Evolutionary conservation across 2,797 vertebrate genomes (phyloP).

Genomic region (Helarctos malayanus): DNA sequence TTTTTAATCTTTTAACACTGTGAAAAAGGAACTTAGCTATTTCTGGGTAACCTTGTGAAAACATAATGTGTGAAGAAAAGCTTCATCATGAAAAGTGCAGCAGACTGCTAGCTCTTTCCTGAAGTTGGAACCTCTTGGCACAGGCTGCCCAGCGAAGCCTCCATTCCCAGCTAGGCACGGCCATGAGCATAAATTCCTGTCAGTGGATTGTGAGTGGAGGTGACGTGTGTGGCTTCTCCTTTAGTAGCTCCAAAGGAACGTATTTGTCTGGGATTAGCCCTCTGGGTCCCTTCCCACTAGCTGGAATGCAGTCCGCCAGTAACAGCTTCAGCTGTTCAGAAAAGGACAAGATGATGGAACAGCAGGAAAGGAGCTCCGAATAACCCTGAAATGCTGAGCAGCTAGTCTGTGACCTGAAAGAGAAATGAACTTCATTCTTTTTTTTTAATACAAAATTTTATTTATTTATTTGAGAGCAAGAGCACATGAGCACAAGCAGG

Average conservation of each 20-base stretch:
- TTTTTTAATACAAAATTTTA: no score
- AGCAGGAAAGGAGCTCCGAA: not conserved
- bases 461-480: not conserved
- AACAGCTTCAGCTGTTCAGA: not conserved
- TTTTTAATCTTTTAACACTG: constrained; percentile 15
- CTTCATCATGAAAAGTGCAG: not conserved
- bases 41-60: constrained; percentile 27
- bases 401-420: not conserved
- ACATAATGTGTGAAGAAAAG: constrained; percentile 31
- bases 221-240: not conserved
- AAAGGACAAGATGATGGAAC: not conserved
- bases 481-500: no score
- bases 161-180: not conserved
- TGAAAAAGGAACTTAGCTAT: constrained; percentile 2
- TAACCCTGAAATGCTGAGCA: not conserved
- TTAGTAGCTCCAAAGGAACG: not conserved
- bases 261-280: not conserved
- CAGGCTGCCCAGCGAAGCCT: not conserved
- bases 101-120: not conserved
- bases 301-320: not conserved
- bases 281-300: not conserved
- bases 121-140: not conserved
- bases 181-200: no score
- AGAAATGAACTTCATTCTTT: not conserved
- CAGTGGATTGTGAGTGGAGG: not conserved